Base-by-base conservation (phyloP, 2,797 vertebrate species). In the Champsocephalus esox region DNA sequence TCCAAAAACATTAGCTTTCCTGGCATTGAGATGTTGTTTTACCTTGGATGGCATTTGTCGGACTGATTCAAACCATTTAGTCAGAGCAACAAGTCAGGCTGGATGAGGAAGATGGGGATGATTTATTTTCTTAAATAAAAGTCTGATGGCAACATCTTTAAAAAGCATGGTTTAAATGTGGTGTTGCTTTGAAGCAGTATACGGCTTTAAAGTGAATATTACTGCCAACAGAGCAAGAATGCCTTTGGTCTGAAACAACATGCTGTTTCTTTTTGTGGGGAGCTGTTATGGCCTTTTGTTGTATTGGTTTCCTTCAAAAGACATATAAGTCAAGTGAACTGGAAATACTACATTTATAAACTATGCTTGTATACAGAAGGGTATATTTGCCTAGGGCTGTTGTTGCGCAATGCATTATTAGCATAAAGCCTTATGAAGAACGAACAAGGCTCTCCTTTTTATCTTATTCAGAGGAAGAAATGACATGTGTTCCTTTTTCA, bases 1-100 rank as follows among this genome's bases (percentile, higher is more conserved):
- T 79, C 69, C 75, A 80, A 75, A 90, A 79, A 84, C 58, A 83
- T 87, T 69, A 78, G 79, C 63, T 82, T 72, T 79, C 43, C 79
- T 82, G 81, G 80, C 75, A 73, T 45, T 57, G 61, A 82, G 73
- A 69, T 78, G 67, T 75, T 83, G 14, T 70, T 80, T 82, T 77
- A 58, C 43, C 56, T 59, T 64, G 70, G 28, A 71, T 50, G 70
- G 66, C 61, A 52, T 78, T 79, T 71, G 75, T 70, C 17, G n/a
- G 43, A 34, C 46, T 75, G 50, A 74, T 54, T 85, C n/a, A 71
- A 21, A 61, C 73, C 56, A 34, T 64, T 51, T 21, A 69, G 9
- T 70, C 3, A 51, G 12, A 80, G 62, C 76, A 80, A 82, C 77
- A 79, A 66, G 75, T 85, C 32, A 68, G 70, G 14, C 49, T 9